Base-by-base conservation (phyloP, 2,797 vertebrate genomes). In the Neopelma chrysocephalum region DNA sequence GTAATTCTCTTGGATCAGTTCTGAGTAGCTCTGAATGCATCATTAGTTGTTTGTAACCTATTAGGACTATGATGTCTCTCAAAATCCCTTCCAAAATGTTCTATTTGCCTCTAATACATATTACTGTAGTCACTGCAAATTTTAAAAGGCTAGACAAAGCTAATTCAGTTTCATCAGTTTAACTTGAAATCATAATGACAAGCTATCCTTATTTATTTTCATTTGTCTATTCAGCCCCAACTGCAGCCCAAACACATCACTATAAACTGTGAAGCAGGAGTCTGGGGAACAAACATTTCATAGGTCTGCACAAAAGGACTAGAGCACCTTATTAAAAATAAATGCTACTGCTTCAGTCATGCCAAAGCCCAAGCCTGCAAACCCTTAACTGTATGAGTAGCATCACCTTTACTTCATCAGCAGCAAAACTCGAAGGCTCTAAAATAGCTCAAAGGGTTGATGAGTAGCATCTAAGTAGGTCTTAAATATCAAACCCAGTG, bases 71-170 rank as follows among this genome's bases (percentile, higher is more conserved):
- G 66, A 77, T 77, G 89, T 69, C 62, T 93, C 91, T 82, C 75
- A 72, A 97, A 97, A 97, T 92, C 80, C 75, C 85, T 94, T 94
- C 83, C 29, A 54, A 93, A 90, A 69, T 80, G 45, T 83, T 96
- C 86, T 81, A 58, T 86, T 94, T 94, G 60, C 69, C 48, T 95
- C 77, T 76, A 93, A 96, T 93, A 93, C 80, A 82, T 87, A 90
- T 86, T 68, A 91, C 64, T 91, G 50, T 65, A 64, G 75, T 84
- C 73, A 87, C 11, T 51, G 51, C 70, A 94, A 81, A 73, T 76
- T 78, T 87, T 73, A 62, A 68, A 93, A 79, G 88, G 78, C 61
- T 65, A 72, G 43, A 87, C 50, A 82, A 86, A 89, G 70, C 92
- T 36, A 69, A 66, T 88, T 73, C 77, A 20, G 11, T 77, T 93